Percentiles rank a stretch among this genome's conserved stretches.
These are phyloP conservation scores for Drosophila guanche DNA, from an alignment of 1,140 invertebrate species.

Conservation along the genomic window DNA sequence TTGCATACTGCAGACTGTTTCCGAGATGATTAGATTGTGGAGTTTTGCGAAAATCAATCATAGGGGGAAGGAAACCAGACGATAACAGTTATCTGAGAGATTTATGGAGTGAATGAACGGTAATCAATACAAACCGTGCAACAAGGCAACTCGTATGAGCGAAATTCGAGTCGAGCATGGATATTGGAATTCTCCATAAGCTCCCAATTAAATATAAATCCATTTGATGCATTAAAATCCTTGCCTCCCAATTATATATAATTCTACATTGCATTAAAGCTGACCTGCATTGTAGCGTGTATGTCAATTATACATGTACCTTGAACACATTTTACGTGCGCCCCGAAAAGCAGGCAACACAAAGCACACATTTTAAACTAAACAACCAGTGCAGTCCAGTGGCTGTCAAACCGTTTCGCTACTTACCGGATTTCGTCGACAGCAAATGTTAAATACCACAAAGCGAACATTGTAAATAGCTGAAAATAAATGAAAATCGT, in stretches of 20 bases:
- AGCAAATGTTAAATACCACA: constrained; percentile 81
- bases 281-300: no score
- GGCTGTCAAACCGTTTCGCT: constrained; percentile 37
- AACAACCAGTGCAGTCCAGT: constrained; percentile 25
- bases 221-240: not conserved
- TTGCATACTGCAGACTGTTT: constrained; percentile 1
- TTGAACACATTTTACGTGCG: not conserved
- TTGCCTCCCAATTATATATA: no score
- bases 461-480: constrained; percentile 74
- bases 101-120: constrained; percentile 33
- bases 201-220: no score
- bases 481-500: constrained; percentile 40
- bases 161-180: no score
- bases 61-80: not conserved
- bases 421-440: constrained; percentile 82
- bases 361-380: not conserved
- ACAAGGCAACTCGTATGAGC: no score
- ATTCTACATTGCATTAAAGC: no score
- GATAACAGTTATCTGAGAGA: constrained; percentile 14
- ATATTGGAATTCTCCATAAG: no score
- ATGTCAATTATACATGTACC: no score
- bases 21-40: constrained; percentile 39
- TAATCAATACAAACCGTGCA: no score
- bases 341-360: constrained; percentile 47
- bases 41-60: constrained; percentile 2